Conservation (phyloP, 2,113 vertebrate genomes). For the Leiothrix lutea region DNA sequence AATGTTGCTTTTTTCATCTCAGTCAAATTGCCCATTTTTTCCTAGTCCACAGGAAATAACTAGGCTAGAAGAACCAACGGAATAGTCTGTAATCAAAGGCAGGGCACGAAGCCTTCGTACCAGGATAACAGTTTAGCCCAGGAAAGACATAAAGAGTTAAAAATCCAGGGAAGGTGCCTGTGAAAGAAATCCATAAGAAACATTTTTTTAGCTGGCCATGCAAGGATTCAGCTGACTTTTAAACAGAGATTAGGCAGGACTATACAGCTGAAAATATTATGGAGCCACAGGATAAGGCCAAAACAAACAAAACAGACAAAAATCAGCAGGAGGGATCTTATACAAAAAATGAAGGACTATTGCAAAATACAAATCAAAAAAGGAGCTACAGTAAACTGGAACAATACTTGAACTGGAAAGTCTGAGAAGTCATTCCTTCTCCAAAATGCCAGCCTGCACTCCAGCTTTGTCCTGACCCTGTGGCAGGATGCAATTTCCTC, state of each 20-base stretch:
- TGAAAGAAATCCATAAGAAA: not conserved
- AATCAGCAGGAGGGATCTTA: not conserved
- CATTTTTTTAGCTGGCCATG: not conserved
- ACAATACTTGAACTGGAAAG: not conserved
- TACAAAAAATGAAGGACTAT: not conserved
- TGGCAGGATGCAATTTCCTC: not conserved
- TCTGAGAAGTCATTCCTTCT: not conserved
- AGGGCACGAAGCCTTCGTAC: accelerated
- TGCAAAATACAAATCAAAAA: conserved; percentile 17
- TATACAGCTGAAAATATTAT: not conserved
- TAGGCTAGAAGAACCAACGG: not conserved
- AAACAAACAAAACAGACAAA: not conserved
- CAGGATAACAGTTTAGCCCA: not conserved
- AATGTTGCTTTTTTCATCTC: not conserved
- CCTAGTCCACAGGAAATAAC: not conserved
- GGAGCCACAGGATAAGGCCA: not conserved
- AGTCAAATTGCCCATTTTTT: not conserved
- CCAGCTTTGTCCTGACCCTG: not conserved
- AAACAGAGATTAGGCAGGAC: not conserved
- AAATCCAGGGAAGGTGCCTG: not conserved
- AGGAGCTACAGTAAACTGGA: not conserved
- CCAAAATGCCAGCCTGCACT: not conserved
- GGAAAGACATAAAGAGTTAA: not conserved
- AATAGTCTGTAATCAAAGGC: not conserved
- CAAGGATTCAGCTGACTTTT: not conserved